A percentile compares a stretch with the other conserved stretches of the same genome.
Conservation (phyloP, 2,888 invertebrate genomes). For the Alsophila aescularia region DNA sequence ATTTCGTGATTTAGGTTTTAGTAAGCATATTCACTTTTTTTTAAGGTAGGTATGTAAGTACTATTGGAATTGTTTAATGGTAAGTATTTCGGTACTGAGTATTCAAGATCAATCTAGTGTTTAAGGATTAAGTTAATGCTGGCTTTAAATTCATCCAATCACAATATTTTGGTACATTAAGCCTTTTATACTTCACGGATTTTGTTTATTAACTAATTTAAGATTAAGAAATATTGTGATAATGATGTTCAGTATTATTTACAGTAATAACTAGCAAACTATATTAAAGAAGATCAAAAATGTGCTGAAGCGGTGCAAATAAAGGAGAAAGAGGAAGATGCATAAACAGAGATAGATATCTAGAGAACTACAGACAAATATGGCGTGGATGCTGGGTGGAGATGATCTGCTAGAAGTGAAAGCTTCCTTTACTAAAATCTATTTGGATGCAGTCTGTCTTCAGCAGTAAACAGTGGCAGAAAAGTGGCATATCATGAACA, state of each 20-base stretch:
- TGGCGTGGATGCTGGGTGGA: constrained; percentile 15
- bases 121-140: constrained; percentile 8
- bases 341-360: constrained; percentile 29
- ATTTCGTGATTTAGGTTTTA: constrained; percentile 22
- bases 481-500: constrained; percentile 60
- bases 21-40: constrained; percentile 19
- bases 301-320: constrained; percentile 77
- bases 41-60: neutral
- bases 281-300: constrained; percentile 45
- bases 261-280: constrained; percentile 51
- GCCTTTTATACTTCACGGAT: neutral
- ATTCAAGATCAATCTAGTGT: constrained; percentile 13
- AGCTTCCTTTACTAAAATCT: constrained; percentile 45
- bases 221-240: constrained; percentile 23
- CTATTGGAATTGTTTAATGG: constrained; percentile 22
- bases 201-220: neutral
- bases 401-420: constrained; percentile 34
- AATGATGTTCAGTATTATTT: constrained; percentile 12
- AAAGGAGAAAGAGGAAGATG: constrained; percentile 48
- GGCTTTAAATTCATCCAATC: constrained; percentile 7
- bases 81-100: constrained; percentile 25
- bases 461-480: constrained; percentile 56
- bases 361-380: constrained; percentile 37
- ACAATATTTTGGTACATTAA: constrained; percentile 7
- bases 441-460: constrained; percentile 64